Evolutionary conservation across 2,797 vertebrate genomes (phyloP).

Genomic region (Halcyon leucocephala): DNA sequence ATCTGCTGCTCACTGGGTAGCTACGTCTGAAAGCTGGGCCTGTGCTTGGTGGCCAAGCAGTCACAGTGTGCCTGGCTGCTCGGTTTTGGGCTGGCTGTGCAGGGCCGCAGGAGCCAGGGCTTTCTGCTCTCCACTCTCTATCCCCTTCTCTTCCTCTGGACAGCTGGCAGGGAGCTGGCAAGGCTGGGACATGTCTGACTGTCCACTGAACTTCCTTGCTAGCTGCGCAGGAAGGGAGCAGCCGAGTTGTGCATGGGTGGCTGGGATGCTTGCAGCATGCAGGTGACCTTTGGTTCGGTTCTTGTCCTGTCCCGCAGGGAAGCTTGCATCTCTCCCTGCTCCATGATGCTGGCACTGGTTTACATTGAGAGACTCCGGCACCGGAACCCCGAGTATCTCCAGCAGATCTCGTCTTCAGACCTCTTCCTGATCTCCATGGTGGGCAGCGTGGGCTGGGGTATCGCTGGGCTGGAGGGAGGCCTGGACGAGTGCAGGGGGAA

Average conservation of each 20-base stretch:
- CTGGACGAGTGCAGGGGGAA: background rate
- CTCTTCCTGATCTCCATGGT: slow-evolving; percentile 99
- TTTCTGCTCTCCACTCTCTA: background rate
- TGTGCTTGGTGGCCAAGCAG: background rate
- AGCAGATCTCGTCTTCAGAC: slow-evolving; percentile 97
- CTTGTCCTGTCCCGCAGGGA: slow-evolving; percentile 80
- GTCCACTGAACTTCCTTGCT: background rate
- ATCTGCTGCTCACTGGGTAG: background rate
- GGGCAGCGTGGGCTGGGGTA: background rate
- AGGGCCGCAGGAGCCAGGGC: background rate
- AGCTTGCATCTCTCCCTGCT: slow-evolving; percentile 96
- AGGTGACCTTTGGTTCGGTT: background rate
- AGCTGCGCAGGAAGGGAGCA: background rate
- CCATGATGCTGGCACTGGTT: slow-evolving; percentile 98
- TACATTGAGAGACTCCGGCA: slow-evolving; percentile 96
- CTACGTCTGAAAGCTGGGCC: background rate
- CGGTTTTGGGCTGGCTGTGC: background rate
- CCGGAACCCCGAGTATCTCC: slow-evolving; percentile 96
- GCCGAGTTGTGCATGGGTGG: background rate
- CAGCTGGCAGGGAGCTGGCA: background rate
- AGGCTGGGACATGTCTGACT: background rate
- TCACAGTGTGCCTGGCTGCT: background rate
- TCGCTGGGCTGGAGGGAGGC: background rate
- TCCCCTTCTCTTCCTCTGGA: background rate
- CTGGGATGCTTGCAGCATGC: background rate